phyloP scores from a whole-genome alignment of 1,140 invertebrate species.

The Formica selysi region DNA sequence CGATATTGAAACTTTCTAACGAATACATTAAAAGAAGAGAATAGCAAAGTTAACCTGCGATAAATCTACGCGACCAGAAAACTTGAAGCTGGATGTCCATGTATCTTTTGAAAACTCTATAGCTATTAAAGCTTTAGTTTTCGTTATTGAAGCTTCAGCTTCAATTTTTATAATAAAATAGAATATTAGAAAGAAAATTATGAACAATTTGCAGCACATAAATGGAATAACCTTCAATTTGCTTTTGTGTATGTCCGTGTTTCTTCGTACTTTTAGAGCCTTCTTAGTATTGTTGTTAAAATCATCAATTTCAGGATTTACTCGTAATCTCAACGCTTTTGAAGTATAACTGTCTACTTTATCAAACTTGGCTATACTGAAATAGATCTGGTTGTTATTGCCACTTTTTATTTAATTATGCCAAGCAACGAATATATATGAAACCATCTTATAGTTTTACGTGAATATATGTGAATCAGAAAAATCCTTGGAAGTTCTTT shows the following conservation, averaged over 20 bases:
- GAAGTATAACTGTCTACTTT: conserved; percentile 19
- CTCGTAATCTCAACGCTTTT: conserved; percentile 6
- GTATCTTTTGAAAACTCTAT: neutral
- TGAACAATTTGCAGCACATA: neutral
- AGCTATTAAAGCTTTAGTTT: neutral
- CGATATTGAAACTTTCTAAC: conserved; percentile 2
- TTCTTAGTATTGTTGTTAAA: neutral
- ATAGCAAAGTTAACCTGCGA: neutral
- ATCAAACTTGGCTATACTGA: neutral
- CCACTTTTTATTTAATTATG: neutral
- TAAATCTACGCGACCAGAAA: neutral
- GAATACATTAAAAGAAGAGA: neutral
- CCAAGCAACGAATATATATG: neutral
- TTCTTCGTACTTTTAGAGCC: neutral
- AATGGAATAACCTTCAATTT: conserved; percentile 45
- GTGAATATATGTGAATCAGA: conserved; percentile 9
- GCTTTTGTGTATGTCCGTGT: conserved; percentile 7
- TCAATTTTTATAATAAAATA: neutral
- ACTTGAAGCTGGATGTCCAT: neutral
- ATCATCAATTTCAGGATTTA: neutral
- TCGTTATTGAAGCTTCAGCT: neutral
- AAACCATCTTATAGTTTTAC: neutral
- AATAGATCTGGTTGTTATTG: neutral
- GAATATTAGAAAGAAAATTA: conserved; percentile 37
- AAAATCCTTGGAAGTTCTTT: conserved; percentile 16